Base-by-base conservation (phyloP, 2,113 vertebrate genomes). In the Hippocampus mohnikei region DNA sequence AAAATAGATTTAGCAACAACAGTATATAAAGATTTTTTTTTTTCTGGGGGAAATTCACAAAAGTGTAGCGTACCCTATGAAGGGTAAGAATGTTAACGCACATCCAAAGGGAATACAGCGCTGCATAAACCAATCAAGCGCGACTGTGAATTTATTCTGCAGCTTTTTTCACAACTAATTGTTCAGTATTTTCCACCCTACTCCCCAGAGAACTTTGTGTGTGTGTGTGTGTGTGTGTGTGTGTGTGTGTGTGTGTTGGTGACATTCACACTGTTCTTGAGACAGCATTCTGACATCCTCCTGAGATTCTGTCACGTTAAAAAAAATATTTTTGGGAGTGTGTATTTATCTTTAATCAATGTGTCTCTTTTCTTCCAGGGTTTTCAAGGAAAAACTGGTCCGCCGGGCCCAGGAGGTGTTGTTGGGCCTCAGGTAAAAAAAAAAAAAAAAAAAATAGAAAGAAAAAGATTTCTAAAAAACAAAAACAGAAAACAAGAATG, bases 331-430 rank as follows among this genome's bases (percentile, higher is more conserved):
- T 33, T 37, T 37, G 33, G 33, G 33, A 37, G 33, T 37, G 33
- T 37, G 33, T 37, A 37, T 37, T 37, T 37, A 37, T 37, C 29
- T 8, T 67, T 25, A 80, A 56, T 59, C 37, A 67, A 1, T 0
- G 29, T 59, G 3, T 74, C 67, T 81, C 5, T 65, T 87, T 84
- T 27, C 58, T 80, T 67, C 66, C 81, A 98, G 97, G 97, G 97
- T 79, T 99, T 98, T 90, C 97, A 99, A 97, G 97, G 97, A 58
- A 99, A 99, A 89, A 98, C 96, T 2, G 97, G 97, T 66, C 97
- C 97, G 64, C 96, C 97, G 29, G 97, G 97, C 7, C 97, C 97
- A 71, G 97, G 96, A 59, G 97, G 97, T 46, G 97, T 99, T 58
- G 96, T 99, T 48, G 97, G 97, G 27, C 97, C 97, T 21, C 97